Evolutionary conservation across 2,113 vertebrate genomes (phyloP), one percentile per base, ranked within the genome.

Genomic region (Anhinga rufa): DNA sequence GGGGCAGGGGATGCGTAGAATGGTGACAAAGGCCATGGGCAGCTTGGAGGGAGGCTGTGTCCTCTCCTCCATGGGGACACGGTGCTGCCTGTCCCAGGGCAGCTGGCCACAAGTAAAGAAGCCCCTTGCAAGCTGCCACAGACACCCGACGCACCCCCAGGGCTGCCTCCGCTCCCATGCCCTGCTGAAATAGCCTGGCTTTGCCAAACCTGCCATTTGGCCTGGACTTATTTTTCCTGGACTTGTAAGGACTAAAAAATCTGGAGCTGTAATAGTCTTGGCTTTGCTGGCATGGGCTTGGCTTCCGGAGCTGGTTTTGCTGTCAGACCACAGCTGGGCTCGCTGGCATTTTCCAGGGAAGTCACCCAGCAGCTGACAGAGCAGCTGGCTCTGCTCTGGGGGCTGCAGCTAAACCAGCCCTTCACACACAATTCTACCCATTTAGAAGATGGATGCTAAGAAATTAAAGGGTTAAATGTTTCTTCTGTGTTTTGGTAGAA

Each of bases 41-140:
- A 84, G 19, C 83, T 55, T 69, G 48, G 31, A 83, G 44, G 22
- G 26, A 48, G 75, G 58, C 14, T 28, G 64, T 28, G 32, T 15
- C 51, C 24, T 40, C 29, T 52, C 20, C 28, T 12, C 52, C 3
- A 0, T 1, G n/a, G 42, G 65, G 21, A 66, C 0, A 0, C 1
- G 6, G 22, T 46, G 32, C 48, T 89, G 71, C 72, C 84, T 48
- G 66, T 32, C 55, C 40, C 15, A 6, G 57, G 42, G 38, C 62
- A 69, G 44, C 42, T 69, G 58, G 54, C 46, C 80, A 76, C 64
- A 55, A 44, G 36, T 4, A 13, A 40, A 10, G 32, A 58, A 71
- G 32, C 16, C 58, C 22, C n/a, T 84, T 18, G 2, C 38, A 74
- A 70, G 19, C 57, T 65, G 60, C 31, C 55, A 75, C 25, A 34